Evolutionary conservation across 2,888 invertebrate genomes (phyloP).

Genomic region (Sarcophaga subvicina): DNA sequence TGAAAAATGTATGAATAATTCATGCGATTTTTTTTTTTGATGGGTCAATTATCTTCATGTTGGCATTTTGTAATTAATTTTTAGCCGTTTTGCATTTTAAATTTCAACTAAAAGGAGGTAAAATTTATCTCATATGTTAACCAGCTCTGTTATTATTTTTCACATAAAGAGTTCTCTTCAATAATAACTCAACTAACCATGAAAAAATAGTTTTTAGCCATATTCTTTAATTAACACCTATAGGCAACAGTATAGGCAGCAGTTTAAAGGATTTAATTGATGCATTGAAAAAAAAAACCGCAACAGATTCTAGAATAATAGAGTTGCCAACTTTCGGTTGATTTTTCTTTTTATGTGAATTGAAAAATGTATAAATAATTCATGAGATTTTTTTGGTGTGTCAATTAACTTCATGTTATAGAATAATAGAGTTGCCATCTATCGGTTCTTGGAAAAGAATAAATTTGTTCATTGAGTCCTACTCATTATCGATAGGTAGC

Average conservation of each 20-base stretch:
- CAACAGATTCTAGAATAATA: too few species aligned
- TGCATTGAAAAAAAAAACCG: background rate
- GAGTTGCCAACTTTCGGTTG: background rate
- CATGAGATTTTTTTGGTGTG: background rate
- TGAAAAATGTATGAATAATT: background rate
- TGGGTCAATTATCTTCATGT: background rate
- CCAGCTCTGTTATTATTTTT: background rate
- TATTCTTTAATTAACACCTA: constrained; percentile 35
- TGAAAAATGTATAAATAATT: background rate
- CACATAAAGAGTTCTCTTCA: background rate
- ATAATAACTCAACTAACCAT: constrained; percentile 33
- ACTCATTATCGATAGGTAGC: too few species aligned
- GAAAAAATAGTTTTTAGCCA: constrained; percentile 16
- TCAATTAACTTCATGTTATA: background rate
- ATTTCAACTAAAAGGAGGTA: background rate
- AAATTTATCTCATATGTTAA: background rate
- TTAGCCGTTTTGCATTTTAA: constrained; percentile 1
- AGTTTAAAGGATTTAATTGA: background rate
- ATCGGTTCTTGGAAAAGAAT: too few species aligned
- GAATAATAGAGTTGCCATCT: too few species aligned
- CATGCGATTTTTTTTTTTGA: background rate
- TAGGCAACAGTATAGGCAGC: background rate
- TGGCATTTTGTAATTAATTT: too few species aligned
- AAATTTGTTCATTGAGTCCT: too few species aligned
- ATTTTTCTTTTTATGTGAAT: background rate